Evolutionary conservation across 2,113 vertebrate species (phyloP).

Genomic region (Hylia prasina): DNA sequence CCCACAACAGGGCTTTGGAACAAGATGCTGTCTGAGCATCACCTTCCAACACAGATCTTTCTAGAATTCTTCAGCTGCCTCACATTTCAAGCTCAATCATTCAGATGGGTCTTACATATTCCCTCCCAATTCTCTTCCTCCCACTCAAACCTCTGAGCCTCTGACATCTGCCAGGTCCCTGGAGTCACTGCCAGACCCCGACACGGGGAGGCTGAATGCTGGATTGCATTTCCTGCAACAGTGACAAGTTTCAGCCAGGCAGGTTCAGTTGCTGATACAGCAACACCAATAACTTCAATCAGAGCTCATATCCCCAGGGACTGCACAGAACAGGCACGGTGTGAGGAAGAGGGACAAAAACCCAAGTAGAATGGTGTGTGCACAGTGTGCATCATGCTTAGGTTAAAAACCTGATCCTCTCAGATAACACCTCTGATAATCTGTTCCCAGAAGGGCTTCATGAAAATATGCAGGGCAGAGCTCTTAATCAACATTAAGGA

Average conservation of each 20-base stretch:
- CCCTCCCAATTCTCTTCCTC: background rate
- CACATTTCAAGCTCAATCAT: background rate
- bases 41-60: background rate
- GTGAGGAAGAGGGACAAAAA: background rate
- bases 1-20: background rate
- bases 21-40: background rate
- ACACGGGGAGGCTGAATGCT: background rate
- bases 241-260: background rate
- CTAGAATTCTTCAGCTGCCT: background rate
- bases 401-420: background rate
- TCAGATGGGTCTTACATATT: background rate
- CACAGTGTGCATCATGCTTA: accelerated
- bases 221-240: background rate
- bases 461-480: background rate
- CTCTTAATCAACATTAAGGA: background rate
- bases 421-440: background rate
- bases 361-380: background rate
- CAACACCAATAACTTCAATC: background rate
- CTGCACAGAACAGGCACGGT: background rate
- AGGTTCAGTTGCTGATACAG: background rate
- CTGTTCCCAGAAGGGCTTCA: background rate
- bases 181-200: background rate
- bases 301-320: background rate
- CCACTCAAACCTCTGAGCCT: background rate
- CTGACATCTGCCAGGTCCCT: background rate